These are phyloP conservation scores for Tinea semifulvella DNA, from an alignment of 2,888 invertebrate species.

Conservation along the genomic window DNA sequence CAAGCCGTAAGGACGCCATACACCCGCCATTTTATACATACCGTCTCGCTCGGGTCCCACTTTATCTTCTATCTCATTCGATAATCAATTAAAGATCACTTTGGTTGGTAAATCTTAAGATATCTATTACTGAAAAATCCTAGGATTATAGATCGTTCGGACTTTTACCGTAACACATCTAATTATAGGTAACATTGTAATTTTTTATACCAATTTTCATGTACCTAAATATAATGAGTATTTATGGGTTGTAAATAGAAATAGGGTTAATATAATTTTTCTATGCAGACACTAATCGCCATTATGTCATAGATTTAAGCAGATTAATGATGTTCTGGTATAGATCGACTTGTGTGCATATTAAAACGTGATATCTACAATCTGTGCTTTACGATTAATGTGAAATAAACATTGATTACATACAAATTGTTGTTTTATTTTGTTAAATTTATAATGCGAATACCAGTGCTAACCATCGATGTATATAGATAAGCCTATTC, in stretches of 20 bases:
- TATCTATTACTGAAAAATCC: too few species aligned
- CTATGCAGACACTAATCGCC: conserved; percentile 60
- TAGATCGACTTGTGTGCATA: conserved; percentile 63
- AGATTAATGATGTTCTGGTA: conserved; percentile 48
- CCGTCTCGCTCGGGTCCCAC: too few species aligned
- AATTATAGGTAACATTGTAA: conserved; percentile 35
- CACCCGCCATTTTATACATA: too few species aligned
- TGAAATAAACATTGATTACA: conserved; percentile 63
- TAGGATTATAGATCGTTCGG: too few species aligned
- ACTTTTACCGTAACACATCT: too few species aligned
- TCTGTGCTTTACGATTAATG: conserved; percentile 62
- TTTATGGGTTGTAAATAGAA: conserved; percentile 53
- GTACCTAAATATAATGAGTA: conserved; percentile 42
- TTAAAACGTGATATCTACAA: conserved; percentile 66
- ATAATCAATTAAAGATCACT: too few species aligned
- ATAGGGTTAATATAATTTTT: conserved; percentile 60
- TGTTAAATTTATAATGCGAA: too few species aligned
- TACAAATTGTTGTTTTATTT: conserved; percentile 21
- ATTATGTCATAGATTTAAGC: conserved; percentile 48
- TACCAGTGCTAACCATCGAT: too few species aligned
- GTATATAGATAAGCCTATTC: too few species aligned
- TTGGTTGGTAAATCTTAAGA: too few species aligned
- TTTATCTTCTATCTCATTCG: too few species aligned
- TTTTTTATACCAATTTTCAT: conserved; percentile 64
- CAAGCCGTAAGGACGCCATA: too few species aligned